Conservation (phyloP, 2,888 invertebrate species). For the Alcis repandata region DNA sequence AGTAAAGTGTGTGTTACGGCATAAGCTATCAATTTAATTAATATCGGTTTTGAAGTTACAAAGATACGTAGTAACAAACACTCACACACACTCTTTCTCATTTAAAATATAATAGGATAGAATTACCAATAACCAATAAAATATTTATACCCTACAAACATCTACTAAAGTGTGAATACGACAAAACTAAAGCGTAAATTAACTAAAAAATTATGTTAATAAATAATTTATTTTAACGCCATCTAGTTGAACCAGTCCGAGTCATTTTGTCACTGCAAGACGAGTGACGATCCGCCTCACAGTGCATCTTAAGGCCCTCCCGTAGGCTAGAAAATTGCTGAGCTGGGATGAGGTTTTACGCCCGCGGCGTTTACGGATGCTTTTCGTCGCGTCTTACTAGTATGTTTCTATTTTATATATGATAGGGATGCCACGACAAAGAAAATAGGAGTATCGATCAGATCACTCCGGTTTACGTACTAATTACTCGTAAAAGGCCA, state of each 20-base stretch:
- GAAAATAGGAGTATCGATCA: neutral
- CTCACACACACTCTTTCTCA: no score
- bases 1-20: no score
- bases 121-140: no score
- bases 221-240: slow-evolving; percentile 58
- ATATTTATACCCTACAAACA: no score
- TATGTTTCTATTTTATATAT: neutral
- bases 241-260: slow-evolving; percentile 62
- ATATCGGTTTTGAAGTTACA: no score
- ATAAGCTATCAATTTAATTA: no score
- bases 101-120: no score
- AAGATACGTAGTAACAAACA: no score
- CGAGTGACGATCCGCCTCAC: slow-evolving; percentile 52
- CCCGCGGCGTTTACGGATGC: slow-evolving; percentile 30
- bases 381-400: slow-evolving; percentile 15
- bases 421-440: neutral
- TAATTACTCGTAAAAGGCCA: neutral
- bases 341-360: slow-evolving; percentile 40
- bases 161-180: no score
- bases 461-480: neutral
- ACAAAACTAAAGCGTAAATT: neutral
- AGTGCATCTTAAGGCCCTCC: slow-evolving; percentile 52
- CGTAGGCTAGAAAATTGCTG: slow-evolving; percentile 40
- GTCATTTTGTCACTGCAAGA: slow-evolving; percentile 58
- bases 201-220: neutral